phyloP scores from a whole-genome alignment of 2,113 vertebrate species.

The Sminthopsis crassicaudata region DNA sequence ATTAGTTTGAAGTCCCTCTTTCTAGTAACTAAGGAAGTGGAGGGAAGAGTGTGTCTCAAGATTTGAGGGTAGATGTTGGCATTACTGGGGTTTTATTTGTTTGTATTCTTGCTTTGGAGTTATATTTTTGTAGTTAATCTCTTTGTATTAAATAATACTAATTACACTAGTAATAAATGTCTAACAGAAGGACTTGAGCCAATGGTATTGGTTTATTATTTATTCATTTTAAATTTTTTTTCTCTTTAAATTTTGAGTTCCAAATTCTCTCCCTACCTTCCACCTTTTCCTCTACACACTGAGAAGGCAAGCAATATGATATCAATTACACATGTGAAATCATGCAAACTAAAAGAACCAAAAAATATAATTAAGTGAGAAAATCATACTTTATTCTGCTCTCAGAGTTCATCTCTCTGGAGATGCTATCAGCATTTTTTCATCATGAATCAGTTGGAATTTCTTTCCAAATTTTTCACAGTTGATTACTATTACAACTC shows the following conservation, averaged over 20 bases:
- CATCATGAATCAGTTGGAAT: neutral
- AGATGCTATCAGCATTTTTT: neutral
- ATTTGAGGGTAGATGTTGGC: neutral
- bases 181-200: neutral
- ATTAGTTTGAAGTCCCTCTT: neutral
- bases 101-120: neutral
- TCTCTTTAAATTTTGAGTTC: neutral
- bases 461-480: neutral
- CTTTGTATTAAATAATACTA: neutral
- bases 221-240: neutral
- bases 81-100: neutral
- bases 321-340: too few species aligned
- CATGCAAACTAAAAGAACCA: neutral
- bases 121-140: neutral
- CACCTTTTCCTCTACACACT: neutral
- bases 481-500: neutral
- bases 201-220: neutral
- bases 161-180: neutral
- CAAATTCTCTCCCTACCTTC: neutral
- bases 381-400: neutral
- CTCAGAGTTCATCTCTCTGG: neutral
- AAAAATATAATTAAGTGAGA: neutral
- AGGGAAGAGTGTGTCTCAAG: neutral
- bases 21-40: neutral
- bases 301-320: neutral